Conservation (phyloP, 2,113 vertebrate species). For the Macquaria australasica region DNA sequence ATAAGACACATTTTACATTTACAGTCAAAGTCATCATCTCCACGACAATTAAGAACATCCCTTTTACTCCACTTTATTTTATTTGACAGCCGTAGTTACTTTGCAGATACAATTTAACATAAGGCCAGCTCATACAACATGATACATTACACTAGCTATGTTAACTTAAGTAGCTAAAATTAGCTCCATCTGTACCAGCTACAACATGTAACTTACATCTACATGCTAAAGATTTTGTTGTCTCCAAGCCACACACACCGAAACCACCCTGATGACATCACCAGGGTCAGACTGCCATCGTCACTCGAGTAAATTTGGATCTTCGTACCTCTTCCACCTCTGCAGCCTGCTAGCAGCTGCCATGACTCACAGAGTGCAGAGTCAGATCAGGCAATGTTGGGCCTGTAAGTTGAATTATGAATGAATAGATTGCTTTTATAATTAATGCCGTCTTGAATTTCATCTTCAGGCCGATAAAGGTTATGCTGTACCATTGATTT, state of each 20-base stretch:
- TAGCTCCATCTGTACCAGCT: neutral
- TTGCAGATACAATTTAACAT: neutral
- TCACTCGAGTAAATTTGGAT: no score
- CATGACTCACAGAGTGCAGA: conserved; percentile 43
- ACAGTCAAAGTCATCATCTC: neutral
- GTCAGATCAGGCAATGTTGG: conserved; percentile 23
- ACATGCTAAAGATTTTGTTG: no score
- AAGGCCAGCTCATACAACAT: neutral
- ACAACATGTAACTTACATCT: neutral
- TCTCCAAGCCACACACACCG: no score
- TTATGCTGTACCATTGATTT: conserved; percentile 10
- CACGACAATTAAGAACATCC: neutral
- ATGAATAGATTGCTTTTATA: conserved; percentile 63
- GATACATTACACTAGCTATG: neutral
- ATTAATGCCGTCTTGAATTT: conserved; percentile 57
- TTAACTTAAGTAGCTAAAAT: no score
- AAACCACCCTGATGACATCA: no score
- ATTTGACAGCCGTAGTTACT: neutral
- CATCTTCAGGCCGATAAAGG: conserved; percentile 28
- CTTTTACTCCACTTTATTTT: neutral
- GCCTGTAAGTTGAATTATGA: conserved; percentile 56
- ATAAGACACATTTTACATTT: neutral
- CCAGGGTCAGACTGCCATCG: no score
- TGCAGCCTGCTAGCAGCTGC: conserved; percentile 17
- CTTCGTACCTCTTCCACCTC: neutral